A percentile compares a stretch with the other conserved stretches of the same genome.
These are phyloP conservation scores for Hippolais icterina DNA, from an alignment of 2,113 vertebrate genomes.

Conservation along the genomic window DNA sequence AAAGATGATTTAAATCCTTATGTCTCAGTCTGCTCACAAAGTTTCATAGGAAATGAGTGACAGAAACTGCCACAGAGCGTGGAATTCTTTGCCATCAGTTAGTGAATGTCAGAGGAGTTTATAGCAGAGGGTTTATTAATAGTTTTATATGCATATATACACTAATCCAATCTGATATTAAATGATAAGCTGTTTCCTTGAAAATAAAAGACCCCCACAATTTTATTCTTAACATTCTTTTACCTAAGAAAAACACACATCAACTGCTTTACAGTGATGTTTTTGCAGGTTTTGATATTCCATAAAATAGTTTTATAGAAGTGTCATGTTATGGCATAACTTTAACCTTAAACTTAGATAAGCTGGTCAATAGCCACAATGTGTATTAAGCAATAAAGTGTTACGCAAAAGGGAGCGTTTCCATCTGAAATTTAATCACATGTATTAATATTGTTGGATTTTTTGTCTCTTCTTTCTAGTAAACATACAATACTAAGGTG, in stretches of 20 bases:
- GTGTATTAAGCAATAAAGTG: background rate
- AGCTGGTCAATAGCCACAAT: background rate
- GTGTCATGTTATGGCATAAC: background rate
- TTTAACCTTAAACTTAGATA: constrained; percentile 3
- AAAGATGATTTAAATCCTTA: background rate
- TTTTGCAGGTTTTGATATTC: background rate
- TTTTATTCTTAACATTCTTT: background rate
- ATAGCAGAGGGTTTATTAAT: background rate
- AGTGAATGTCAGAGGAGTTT: background rate
- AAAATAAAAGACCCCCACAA: background rate
- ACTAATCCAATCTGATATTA: background rate
- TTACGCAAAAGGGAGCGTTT: constrained; percentile 22
- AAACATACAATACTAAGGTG: constrained; percentile 10
- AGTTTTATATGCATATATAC: background rate
- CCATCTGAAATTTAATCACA: constrained; percentile 54
- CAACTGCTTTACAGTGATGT: background rate
- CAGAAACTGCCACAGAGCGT: background rate
- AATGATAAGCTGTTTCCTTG: background rate
- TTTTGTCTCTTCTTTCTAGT: background rate
- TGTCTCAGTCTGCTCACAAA: background rate
- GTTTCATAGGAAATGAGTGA: background rate
- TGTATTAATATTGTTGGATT: constrained; percentile 9
- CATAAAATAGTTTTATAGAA: background rate
- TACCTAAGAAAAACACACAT: background rate
- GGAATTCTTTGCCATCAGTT: background rate